Base-by-base conservation (phyloP, 2,888 invertebrate species). In the Rosalia funebris region DNA sequence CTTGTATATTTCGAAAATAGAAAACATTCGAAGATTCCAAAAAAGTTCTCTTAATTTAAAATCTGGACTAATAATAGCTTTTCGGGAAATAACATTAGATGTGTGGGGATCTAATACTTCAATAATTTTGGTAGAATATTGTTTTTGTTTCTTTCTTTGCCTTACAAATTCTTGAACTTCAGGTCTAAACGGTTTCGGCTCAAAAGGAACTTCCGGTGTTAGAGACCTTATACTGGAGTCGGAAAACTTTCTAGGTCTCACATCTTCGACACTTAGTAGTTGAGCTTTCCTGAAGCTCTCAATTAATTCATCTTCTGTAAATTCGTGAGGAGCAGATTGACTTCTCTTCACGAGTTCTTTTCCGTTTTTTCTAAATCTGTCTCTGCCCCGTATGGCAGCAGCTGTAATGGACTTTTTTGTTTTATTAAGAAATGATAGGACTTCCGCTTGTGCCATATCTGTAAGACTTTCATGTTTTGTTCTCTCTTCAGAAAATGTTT, bases 241-340 rank as follows among this genome's bases (percentile, higher is more conserved):
- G 3, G 77, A 78, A 25, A 70, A 75, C 57, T 75, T 68, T 65
- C 76, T 46, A 5, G 47, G 57, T 48, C 50, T 62, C 55, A 39
- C 79, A 14, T 48, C 78, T 20, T 81, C 81, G 12, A 78, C 73
- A 50, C 81, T 80, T 47, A 80, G 68, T 66, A 78, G 78, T 63
- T 83, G 81, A 16, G 82, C 83, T 60, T 80, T 78, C 10, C 79
- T 73, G 66, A 87, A 82, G 57, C 85, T 84, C 57, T 84, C 83
- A 46, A 87, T 76, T 61, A 86, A 81, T 78, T 86, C 86, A 82
- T 85, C 82, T 84, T 87, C 62, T 79, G 85, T 78, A 81, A 86
- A 17, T 82, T 85, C 71, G 82, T 83, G 65, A 31, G 86, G 84
- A 10, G 84, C 83, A 1, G 87, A 87, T 72, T 85, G 85, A 20